These are phyloP conservation scores for Drosophila borborema DNA, from an alignment of 2,888 invertebrate genomes.

Conservation along the genomic window DNA sequence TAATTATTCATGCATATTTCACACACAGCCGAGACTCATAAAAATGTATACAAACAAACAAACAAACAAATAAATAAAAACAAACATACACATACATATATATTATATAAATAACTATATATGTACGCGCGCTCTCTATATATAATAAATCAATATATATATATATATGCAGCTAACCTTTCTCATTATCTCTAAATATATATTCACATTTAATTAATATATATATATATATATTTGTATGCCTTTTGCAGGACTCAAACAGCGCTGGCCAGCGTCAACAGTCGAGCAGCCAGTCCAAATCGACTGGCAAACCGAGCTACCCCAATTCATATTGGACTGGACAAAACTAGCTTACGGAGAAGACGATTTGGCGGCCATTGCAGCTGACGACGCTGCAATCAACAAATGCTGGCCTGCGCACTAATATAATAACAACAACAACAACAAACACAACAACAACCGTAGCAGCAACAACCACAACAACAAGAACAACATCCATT, in stretches of 20 bases:
- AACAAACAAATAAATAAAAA: conserved; percentile 4
- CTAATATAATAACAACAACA: conserved; percentile 34
- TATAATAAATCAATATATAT: conserved; percentile 14
- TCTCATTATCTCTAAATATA: neutral
- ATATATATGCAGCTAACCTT: conserved; percentile 24
- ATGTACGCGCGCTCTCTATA: conserved; percentile 11
- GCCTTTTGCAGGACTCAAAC: conserved; percentile 84
- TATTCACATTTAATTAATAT: neutral
- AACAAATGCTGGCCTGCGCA: conserved; percentile 44
- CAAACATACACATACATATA: conserved; percentile 9
- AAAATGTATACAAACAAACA: conserved; percentile 7
- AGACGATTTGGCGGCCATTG: conserved; percentile 74
- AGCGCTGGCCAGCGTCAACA: conserved; percentile 86
- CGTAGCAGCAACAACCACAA: conserved; percentile 14
- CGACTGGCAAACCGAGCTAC: conserved; percentile 85
- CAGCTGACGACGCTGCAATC: conserved; percentile 53
- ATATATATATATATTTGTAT: neutral
- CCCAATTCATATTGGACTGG: conserved; percentile 85
- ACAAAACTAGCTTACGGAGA: conserved; percentile 84
- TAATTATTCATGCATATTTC: conserved; percentile 41
- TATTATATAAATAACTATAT: conserved; percentile 14
- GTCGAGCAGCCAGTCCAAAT: conserved; percentile 85
- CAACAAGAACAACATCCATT: conserved; percentile 45
- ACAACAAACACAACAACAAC: conserved; percentile 31
- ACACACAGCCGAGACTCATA: neutral